A percentile compares a stretch with the other conserved stretches of the same genome.
Conservation (phyloP, 2,888 invertebrate genomes). For the Cyrtodaria siliqua region DNA sequence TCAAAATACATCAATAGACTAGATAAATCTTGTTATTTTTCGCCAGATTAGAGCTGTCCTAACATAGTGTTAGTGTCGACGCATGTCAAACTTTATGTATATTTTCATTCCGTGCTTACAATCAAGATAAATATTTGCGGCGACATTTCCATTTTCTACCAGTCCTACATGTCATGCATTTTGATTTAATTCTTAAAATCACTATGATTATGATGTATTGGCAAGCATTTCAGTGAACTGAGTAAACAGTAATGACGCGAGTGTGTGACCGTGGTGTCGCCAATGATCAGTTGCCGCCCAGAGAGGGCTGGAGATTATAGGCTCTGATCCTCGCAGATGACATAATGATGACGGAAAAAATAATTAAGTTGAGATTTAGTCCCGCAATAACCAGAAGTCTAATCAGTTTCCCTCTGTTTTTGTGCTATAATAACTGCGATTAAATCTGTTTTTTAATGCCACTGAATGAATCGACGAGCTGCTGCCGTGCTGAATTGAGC, state of each 20-base stretch:
- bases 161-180: not conserved
- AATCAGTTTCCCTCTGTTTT: constrained; percentile 6
- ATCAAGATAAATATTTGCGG: not conserved
- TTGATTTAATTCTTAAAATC: constrained; percentile 36
- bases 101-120: too few species aligned
- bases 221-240: constrained; percentile 1
- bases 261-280: not conserved
- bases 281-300: not conserved
- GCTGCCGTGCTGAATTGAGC: not conserved
- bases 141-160: constrained; percentile 8
- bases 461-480: not conserved
- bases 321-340: constrained; percentile 23
- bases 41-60: too few species aligned
- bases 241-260: not conserved
- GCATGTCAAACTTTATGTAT: too few species aligned
- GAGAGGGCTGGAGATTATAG: constrained; percentile 15
- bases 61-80: too few species aligned
- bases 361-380: constrained; percentile 51
- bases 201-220: constrained; percentile 37
- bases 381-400: constrained; percentile 11
- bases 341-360: constrained; percentile 39
- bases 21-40: too few species aligned
- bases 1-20: too few species aligned
- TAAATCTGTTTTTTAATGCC: not conserved
- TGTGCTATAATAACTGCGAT: constrained; percentile 1